Evolutionary conservation across 2,113 vertebrate genomes (phyloP).

Genomic region (Callochromis pleurospilus): DNA sequence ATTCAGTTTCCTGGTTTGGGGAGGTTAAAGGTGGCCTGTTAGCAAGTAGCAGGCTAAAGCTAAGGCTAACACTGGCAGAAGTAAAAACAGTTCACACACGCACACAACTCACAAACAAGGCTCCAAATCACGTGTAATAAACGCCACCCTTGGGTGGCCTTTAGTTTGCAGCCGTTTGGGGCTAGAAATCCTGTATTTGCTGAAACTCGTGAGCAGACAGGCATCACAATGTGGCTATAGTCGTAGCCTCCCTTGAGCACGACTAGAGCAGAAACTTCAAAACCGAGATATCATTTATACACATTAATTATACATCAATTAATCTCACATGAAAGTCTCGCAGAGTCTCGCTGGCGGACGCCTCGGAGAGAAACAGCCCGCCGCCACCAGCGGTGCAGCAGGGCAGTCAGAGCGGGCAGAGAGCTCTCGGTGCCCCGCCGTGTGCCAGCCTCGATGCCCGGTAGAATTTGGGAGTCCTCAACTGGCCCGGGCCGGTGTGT

Average conservation of each 20-base stretch:
- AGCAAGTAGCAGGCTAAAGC: constrained; percentile 61
- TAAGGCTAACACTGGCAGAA: constrained; percentile 26
- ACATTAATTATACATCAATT: constrained; percentile 22
- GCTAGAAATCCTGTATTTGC: not conserved
- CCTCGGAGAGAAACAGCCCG: not conserved
- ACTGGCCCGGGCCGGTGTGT: constrained; percentile 63
- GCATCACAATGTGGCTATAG: constrained; percentile 13
- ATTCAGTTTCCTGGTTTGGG: constrained; percentile 47
- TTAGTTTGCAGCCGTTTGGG: not conserved
- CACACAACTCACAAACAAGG: not conserved
- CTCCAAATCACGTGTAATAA: not conserved
- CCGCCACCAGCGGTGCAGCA: not conserved
- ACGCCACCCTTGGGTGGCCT: not conserved
- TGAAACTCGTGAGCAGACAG: not conserved
- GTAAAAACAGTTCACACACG: not conserved
- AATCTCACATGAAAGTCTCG: constrained; percentile 47
- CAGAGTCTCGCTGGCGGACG: constrained; percentile 11
- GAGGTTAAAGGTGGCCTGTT: constrained; percentile 58
- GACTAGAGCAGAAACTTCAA: constrained; percentile 36
- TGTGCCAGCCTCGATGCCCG: constrained; percentile 69
- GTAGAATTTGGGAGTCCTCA: constrained; percentile 54
- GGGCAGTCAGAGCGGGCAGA: constrained; percentile 15
- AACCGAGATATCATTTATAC: not conserved
- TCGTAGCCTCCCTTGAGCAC: constrained; percentile 37
- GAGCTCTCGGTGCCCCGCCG: constrained; percentile 58